phyloP scores from a whole-genome alignment of 2,888 invertebrate genomes.

The Priocnemis perturbator region DNA sequence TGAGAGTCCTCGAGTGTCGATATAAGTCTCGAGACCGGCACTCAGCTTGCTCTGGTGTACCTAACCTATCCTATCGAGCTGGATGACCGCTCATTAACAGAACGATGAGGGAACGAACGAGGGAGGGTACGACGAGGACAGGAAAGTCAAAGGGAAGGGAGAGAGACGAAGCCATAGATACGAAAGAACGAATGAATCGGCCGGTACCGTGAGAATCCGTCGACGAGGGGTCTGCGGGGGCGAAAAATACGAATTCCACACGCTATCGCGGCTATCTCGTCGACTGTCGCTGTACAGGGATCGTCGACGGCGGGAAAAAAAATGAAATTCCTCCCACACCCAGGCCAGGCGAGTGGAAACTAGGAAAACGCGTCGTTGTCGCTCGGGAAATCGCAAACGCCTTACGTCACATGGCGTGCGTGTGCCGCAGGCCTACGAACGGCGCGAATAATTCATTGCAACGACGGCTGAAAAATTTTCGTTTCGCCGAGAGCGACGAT shows the following conservation, averaged over 20 bases:
- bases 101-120: constrained; percentile 12
- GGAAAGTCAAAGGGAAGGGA: constrained; percentile 1
- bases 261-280: constrained; percentile 1
- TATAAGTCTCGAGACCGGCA: constrained; percentile 28
- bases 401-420: constrained; percentile 33
- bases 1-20: constrained; percentile 66
- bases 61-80: constrained; percentile 40
- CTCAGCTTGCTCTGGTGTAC: constrained; percentile 39
- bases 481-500: no score
- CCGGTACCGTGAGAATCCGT: background rate
- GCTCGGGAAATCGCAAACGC: constrained; percentile 30
- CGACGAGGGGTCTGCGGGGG: constrained; percentile 18
- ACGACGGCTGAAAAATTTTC: no score
- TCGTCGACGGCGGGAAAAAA: constrained; percentile 16
- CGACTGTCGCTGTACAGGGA: background rate
- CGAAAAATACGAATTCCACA: no score
- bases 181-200: background rate
- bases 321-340: constrained; percentile 33
- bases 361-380: constrained; percentile 21
- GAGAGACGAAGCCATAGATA: background rate
- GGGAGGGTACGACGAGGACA: constrained; percentile 36
- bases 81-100: constrained; percentile 31
- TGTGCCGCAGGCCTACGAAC: constrained; percentile 20
- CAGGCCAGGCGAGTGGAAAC: constrained; percentile 20
- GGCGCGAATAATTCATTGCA: no score